These are phyloP conservation scores for Recurvirostra avosetta DNA, from an alignment of 2,113 vertebrate species.

Conservation along the genomic window DNA sequence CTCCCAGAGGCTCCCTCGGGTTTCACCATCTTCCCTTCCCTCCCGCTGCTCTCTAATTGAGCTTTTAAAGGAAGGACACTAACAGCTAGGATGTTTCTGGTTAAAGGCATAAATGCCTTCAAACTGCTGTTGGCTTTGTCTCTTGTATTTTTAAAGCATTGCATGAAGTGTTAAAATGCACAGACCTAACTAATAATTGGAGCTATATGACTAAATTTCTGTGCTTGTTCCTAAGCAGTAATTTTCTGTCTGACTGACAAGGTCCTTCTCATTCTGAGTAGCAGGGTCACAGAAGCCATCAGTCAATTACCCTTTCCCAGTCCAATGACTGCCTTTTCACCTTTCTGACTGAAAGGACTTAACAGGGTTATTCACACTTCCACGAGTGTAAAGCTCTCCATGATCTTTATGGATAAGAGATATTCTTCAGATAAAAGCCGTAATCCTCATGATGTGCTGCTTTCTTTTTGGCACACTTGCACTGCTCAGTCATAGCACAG, in stretches of 20 bases:
- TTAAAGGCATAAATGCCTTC: background rate
- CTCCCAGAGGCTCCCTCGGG: background rate
- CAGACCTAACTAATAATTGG: background rate
- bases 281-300: slow-evolving; percentile 44
- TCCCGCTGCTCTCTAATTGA: background rate
- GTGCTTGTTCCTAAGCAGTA: background rate
- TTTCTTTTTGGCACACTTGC: background rate
- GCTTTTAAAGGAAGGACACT: background rate
- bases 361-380: slow-evolving; percentile 53
- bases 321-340: slow-evolving; percentile 44
- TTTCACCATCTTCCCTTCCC: background rate
- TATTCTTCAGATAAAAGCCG: background rate
- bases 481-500: background rate
- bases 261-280: slow-evolving; percentile 11
- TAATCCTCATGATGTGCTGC: background rate
- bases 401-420: slow-evolving; percentile 34
- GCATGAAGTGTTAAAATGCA: slow-evolving; percentile 14
- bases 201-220: background rate
- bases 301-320: slow-evolving; percentile 58
- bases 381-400: background rate
- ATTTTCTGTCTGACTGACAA: slow-evolving; percentile 50
- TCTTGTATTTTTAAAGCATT: background rate
- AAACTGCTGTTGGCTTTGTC: background rate
- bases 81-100: background rate
- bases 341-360: slow-evolving; percentile 30